Base-by-base conservation (phyloP, 2,888 invertebrate genomes). In the Exocentrus adspersus region DNA sequence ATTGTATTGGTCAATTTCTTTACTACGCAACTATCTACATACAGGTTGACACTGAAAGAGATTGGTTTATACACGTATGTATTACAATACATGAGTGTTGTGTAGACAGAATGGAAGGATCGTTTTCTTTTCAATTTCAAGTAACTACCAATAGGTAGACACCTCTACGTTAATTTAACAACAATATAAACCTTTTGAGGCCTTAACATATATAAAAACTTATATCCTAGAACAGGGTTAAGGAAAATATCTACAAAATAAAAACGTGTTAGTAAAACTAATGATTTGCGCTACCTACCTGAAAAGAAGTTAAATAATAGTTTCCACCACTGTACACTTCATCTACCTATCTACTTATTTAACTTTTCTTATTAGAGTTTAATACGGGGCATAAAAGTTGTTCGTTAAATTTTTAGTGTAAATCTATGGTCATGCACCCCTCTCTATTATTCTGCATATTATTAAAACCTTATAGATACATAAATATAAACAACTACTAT, bases 41-140 rank as follows among this genome's bases (percentile, higher is more conserved):
- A 17, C 30, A 50, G 32, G 50, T n/a, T 32, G 32, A 9, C 30
- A 32, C 6, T 50, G 24, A 50, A 37, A 52, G 5, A 42, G 24
- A 48, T 51, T 19, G 52, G 30, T 32, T 46, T 48, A 12, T 19
- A 30, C 37, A 21, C 17, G 32, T 50, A 37, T 45, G 19, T 41
- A 20, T 60, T 37, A 24, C 24, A 37, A n/a, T n/a, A n/a, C n/a
- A n/a, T n/a, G n/a, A n/a, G n/a, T 37, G 37, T 10, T 2, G 12
- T n/a, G 14, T 37, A 37, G 37, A 42, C 37, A 52, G 51, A 60
- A 45, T 60, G 60, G 60, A 60, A 60, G 60, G 60, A 60, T 42
- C 42, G 30, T 14, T 54, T 54, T 24, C 24, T 24, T 24, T 24
- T 24, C 7, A n/a, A n/a, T 24, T 24, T 37, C 9, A 37, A 10